Evolutionary conservation across 1,140 invertebrate genomes (phyloP).

Genomic region (Nymphalis io): DNA sequence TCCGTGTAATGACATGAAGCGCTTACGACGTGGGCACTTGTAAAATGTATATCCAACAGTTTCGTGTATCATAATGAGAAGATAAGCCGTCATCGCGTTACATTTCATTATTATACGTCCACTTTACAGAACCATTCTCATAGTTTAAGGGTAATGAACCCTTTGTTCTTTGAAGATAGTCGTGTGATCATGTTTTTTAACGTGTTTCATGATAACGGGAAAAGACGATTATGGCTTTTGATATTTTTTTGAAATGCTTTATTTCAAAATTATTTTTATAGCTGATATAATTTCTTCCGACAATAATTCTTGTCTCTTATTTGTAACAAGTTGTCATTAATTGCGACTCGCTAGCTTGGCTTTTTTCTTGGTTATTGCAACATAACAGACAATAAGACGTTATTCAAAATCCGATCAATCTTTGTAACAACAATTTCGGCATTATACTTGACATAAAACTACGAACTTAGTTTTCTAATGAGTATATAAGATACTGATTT

Average conservation of each 20-base stretch:
- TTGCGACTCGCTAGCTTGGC: no score
- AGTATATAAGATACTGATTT: no score
- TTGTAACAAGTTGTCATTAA: not conserved
- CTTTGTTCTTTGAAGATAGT: slow-evolving; percentile 43
- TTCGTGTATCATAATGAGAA: slow-evolving; percentile 32
- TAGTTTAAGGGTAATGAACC: slow-evolving; percentile 43
- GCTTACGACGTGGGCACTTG: slow-evolving; percentile 11
- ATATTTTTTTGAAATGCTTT: slow-evolving; percentile 31
- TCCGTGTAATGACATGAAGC: slow-evolving; percentile 10
- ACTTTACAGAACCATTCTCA: slow-evolving; percentile 35
- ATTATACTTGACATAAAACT: no score
- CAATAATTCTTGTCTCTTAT: slow-evolving; percentile 3
- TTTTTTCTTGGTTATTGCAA: no score
- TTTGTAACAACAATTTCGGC: no score
- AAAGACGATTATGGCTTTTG: slow-evolving; percentile 29
- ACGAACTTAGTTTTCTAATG: no score
- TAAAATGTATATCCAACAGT: slow-evolving; percentile 6
- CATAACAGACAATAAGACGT: no score
- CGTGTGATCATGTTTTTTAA: slow-evolving; percentile 43
- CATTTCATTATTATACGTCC: slow-evolving; percentile 41
- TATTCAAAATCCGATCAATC: no score
- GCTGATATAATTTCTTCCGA: not conserved
- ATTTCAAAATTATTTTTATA: slow-evolving; percentile 10
- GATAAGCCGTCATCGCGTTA: slow-evolving; percentile 40
- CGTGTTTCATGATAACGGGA: slow-evolving; percentile 45